Conservation (phyloP, 2,888 invertebrate genomes). For the Dicyrtomina minuta region DNA sequence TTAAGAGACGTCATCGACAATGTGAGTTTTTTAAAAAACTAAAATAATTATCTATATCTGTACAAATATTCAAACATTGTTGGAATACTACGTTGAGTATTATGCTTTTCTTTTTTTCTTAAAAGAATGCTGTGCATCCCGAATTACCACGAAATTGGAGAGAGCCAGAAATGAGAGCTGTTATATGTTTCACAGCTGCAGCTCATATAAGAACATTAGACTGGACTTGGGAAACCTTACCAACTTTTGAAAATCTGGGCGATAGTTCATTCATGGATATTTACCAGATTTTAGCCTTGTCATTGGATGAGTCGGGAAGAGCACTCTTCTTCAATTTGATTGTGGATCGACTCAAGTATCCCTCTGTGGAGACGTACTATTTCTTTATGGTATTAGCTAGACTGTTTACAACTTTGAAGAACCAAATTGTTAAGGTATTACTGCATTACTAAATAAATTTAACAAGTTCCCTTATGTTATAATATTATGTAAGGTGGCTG, state of each 20-base stretch:
- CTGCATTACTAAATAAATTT: too few relatives aligned
- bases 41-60: background rate
- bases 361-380: constrained; percentile 13
- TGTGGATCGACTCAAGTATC: constrained; percentile 7
- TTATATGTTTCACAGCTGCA: constrained; percentile 2
- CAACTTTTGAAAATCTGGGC: constrained; percentile 15
- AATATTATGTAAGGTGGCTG: too few relatives aligned
- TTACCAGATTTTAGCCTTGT: constrained; percentile 11
- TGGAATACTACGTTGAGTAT: background rate
- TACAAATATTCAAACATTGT: background rate
- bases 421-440: constrained; percentile 22
- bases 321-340: constrained; percentile 15
- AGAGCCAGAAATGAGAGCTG: constrained; percentile 17
- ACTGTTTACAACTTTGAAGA: constrained; percentile 12
- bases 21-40: too few relatives aligned
- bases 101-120: background rate
- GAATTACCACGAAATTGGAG: constrained; percentile 18
- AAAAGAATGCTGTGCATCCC: background rate
- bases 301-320: constrained; percentile 17
- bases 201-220: constrained; percentile 8
- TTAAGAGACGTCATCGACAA: constrained; percentile 14
- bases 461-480: too few relatives aligned
- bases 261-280: constrained; percentile 21
- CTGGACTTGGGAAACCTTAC: constrained; percentile 6
- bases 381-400: constrained; percentile 17